phyloP scores from a whole-genome alignment of 2,888 invertebrate genomes.

The Dusona sp. region DNA sequence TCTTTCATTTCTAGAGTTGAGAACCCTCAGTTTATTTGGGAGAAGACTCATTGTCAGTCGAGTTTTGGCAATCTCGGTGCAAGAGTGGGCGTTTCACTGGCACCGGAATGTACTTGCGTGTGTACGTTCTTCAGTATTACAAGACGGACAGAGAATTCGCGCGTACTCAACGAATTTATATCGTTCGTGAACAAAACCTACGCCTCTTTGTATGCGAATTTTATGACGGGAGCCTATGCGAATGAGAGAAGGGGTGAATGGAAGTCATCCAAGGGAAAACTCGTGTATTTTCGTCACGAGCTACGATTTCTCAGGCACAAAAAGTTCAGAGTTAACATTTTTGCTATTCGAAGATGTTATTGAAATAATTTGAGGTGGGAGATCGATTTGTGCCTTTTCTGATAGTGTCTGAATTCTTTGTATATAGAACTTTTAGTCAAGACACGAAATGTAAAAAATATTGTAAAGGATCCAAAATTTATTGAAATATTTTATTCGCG shows the following conservation, averaged over 20 bases:
- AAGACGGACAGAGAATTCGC: background rate
- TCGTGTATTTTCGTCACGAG: conserved; percentile 20
- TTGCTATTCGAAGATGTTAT: background rate
- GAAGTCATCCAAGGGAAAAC: conserved; percentile 35
- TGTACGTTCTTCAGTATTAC: background rate
- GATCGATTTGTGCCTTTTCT: background rate
- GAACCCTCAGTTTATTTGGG: conserved; percentile 71
- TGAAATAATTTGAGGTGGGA: background rate
- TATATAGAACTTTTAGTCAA: background rate
- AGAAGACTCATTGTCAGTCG: conserved; percentile 77
- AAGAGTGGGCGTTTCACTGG: conserved; percentile 75
- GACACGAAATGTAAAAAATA: background rate
- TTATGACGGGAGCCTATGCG: conserved; percentile 17
- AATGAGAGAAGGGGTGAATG: conserved; percentile 14
- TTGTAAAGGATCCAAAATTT: background rate
- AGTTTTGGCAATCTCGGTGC: conserved; percentile 77
- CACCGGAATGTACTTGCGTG: conserved; percentile 67
- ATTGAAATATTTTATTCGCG: background rate
- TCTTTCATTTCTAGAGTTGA: conserved; percentile 65
- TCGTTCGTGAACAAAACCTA: background rate
- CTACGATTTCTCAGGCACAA: conserved; percentile 9
- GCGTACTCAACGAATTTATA: conserved; percentile 21
- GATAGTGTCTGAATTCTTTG: background rate
- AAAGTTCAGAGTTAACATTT: conserved; percentile 10
- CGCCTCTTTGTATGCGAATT: conserved; percentile 13